Evolutionary conservation across 2,113 vertebrate genomes (phyloP).

Genomic region (Zeus faber): DNA sequence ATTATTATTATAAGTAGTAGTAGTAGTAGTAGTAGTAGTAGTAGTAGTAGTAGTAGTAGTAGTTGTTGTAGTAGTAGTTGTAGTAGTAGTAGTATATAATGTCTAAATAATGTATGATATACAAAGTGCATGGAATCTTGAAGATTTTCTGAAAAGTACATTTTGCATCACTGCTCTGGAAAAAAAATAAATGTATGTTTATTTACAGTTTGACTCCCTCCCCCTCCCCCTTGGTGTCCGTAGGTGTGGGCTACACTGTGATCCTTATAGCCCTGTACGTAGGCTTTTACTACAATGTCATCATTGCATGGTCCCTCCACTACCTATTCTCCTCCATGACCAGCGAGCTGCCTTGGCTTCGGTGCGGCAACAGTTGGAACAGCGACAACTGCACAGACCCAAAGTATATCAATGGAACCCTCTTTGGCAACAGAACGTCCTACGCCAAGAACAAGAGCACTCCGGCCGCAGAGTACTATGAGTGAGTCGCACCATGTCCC

Average conservation of each 20-base stretch:
- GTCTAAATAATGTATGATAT: too few species aligned
- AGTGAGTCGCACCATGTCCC: slow-evolving; percentile 78
- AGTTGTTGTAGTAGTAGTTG: too few species aligned
- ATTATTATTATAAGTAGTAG: too few species aligned
- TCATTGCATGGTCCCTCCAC: slow-evolving; percentile 97
- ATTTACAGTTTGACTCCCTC: too few species aligned
- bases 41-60: too few species aligned
- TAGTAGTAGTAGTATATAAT: too few species aligned
- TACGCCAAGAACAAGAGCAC: slow-evolving; percentile 94
- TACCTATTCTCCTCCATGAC: slow-evolving; percentile 95
- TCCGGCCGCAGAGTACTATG: slow-evolving; percentile 94
- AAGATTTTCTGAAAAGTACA: too few species aligned
- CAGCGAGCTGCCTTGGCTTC: slow-evolving; percentile 86
- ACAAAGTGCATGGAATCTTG: too few species aligned
- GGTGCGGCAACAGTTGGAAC: slow-evolving; percentile 90
- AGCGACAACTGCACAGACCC: slow-evolving; percentile 89
- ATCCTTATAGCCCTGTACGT: slow-evolving; percentile 97
- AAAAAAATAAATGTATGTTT: too few species aligned
- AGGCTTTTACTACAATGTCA: slow-evolving; percentile 99
- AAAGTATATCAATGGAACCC: slow-evolving; percentile 76
- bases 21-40: too few species aligned
- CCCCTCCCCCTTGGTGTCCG: slow-evolving; percentile 16
- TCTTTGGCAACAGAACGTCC: slow-evolving; percentile 81
- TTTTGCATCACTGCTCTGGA: too few species aligned
- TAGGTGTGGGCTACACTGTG: slow-evolving; percentile 96